Evolutionary conservation across 2,888 invertebrate species (phyloP).

Genomic region (Pachliopta kotzebuea): DNA sequence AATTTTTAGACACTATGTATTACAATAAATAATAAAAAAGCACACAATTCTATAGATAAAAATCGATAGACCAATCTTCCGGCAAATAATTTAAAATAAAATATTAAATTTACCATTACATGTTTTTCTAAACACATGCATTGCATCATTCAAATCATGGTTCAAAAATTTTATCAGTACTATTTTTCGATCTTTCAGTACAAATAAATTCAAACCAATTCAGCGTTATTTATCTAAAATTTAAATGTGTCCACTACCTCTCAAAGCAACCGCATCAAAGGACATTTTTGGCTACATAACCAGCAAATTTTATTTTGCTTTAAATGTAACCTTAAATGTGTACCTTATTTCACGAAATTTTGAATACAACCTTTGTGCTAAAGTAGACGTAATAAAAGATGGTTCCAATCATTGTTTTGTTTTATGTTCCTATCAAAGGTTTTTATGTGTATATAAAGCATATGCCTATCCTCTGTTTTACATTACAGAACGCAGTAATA

Average conservation of each 20-base stretch:
- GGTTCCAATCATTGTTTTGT: neutral
- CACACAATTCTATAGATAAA: too few species aligned
- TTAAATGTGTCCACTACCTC: constrained; percentile 1
- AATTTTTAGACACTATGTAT: too few species aligned
- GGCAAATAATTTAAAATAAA: too few species aligned
- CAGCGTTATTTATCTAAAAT: neutral
- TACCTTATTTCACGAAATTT: neutral
- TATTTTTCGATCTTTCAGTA: too few species aligned
- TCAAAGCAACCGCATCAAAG: constrained; percentile 22
- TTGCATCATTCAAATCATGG: too few species aligned
- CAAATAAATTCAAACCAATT: neutral
- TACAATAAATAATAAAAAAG: too few species aligned
- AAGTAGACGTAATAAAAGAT: neutral
- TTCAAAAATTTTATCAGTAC: too few species aligned
- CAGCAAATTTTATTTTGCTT: neutral
- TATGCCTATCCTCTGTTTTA: neutral
- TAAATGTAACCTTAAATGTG: neutral
- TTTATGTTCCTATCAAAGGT: neutral
- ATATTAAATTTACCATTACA: too few species aligned
- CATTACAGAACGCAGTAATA: neutral
- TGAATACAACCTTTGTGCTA: neutral
- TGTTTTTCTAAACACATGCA: too few species aligned
- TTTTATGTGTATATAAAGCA: neutral
- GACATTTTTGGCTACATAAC: neutral
- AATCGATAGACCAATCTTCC: too few species aligned